phyloP scores from a whole-genome alignment of 2,113 vertebrate genomes.

The Dipodomys merriami region DNA sequence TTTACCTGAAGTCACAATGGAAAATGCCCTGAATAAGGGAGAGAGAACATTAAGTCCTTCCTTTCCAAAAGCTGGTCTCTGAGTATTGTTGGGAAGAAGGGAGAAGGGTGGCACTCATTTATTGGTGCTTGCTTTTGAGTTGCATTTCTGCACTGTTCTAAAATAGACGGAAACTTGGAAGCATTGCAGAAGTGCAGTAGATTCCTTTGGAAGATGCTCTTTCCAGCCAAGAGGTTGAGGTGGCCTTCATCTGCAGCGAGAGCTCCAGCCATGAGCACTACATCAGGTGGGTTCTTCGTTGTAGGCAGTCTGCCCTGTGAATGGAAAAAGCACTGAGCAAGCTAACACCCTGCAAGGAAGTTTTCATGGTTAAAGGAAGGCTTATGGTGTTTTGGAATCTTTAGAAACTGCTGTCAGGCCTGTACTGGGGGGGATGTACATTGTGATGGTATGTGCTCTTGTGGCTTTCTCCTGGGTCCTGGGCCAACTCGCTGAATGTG shows the following conservation, averaged over 20 bases:
- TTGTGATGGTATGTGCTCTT: neutral
- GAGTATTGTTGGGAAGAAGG: neutral
- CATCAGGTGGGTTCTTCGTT: constrained; percentile 87
- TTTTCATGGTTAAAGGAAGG: neutral
- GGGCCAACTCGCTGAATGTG: neutral
- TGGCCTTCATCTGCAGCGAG: constrained; percentile 94
- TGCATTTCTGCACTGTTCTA: constrained; percentile 63
- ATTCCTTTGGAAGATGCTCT: constrained; percentile 91
- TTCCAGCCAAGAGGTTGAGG: constrained; percentile 88
- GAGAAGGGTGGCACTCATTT: neutral
- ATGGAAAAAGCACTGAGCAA: neutral
- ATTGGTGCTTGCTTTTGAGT: constrained; percentile 20
- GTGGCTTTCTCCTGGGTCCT: neutral
- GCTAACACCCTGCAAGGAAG: neutral
- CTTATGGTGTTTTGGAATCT: neutral
- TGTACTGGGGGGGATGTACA: neutral
- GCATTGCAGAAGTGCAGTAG: constrained; percentile 88
- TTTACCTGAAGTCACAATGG: neutral
- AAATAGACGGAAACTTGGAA: constrained; percentile 88
- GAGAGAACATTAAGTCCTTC: neutral
- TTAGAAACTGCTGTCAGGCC: neutral
- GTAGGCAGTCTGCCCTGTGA: neutral
- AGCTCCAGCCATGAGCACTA: constrained; percentile 90
- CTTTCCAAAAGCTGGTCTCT: neutral
- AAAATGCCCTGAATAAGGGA: neutral